Evolutionary conservation across 2,888 invertebrate genomes (phyloP), one percentile per base, ranked within the genome.

Genomic region (Cactoblastis cactorum): DNA sequence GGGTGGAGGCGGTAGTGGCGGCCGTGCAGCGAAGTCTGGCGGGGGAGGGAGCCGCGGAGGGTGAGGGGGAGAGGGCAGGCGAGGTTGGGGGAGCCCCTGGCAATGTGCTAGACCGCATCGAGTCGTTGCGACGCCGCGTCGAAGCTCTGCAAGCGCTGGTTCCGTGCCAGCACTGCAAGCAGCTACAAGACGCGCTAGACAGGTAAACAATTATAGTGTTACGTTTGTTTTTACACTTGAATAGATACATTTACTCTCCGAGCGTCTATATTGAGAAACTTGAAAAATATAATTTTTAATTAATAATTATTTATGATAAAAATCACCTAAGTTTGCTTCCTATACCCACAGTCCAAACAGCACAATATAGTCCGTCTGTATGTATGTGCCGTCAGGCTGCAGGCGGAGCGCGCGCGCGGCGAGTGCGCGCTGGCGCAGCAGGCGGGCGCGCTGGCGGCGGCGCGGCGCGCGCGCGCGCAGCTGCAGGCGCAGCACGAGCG

Each of bases 151-250:
- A 77, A 72, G 82, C 77, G 77, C 78, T 83, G 75, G 82, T 82
- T 63, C 86, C 87, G 59, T 90, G 90, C 80, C 84, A 77, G 77
- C 84, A 85, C 76, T 90, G 90, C 78, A 78, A 84, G 77, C 84
- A 86, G 69, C 82, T 91, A 61, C 90, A 91, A 66, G 89, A 85
- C 67, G 90, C 91, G 66, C 69, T 91, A 52, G 90, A 90, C 67
- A 88, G 89, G 90, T 91, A 54, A 67, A 38, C 19, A 34, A 9
- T 2, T 37, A n/a, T 3, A 2, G 8, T 15, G n/a, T n/a, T n/a
- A n/a, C n/a, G n/a, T n/a, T n/a, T n/a, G n/a, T n/a, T n/a, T n/a
- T n/a, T n/a, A n/a, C n/a, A n/a, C n/a, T n/a, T n/a, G n/a, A n/a
- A n/a, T n/a, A n/a, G n/a, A n/a, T n/a, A n/a, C n/a, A n/a, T n/a